Base-by-base conservation (phyloP, 2,888 invertebrate genomes). In the Acrobasis consociella region DNA sequence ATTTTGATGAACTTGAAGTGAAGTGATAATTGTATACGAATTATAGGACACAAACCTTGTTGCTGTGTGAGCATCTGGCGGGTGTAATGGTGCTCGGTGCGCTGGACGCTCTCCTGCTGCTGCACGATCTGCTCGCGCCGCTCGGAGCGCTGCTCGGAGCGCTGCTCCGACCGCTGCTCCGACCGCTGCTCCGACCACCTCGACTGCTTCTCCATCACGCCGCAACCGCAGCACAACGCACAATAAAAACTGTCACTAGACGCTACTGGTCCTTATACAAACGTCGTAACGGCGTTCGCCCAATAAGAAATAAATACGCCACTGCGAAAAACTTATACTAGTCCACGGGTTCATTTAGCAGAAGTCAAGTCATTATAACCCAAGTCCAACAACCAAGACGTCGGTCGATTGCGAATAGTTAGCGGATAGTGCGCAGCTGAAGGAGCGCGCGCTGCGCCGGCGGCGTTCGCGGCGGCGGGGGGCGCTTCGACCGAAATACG, bases 321-420 rank as follows among this genome's bases (percentile, higher is more conserved):
- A 91, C 90, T 89, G 84, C 84, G 85, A 86, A 79, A 85, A 89
- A 90, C 89, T 89, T 82, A 85, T 87, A 85, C 81, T 86, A 89
- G 90, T 91, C 85, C 92, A 92, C 93, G 92, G 92, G 91, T 91
- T 93, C 92, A 92, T 92, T 93, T 94, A 94, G 95, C 94, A 95
- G 94, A 94, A 95, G 94, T 94, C 93, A 95, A 95, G 95, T 95
- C 95, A 95, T 95, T 94, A 94, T 95, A 94, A 89, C 94, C 94
- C 94, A 94, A 94, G 93, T 93, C 93, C 93, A 91, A 95, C 93
- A 91, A 94, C 95, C 96, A 96, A 97, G 96, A 96, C 96, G 97
- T 97, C 96, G 96, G 96, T 97, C 96, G 97, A 96, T 96, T 96
- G 96, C 96, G 95, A 96, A 96, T 96, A 95, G 96, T 95, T 95